Conservation (phyloP, 2,797 vertebrate species). For the Dallia pectoralis region DNA sequence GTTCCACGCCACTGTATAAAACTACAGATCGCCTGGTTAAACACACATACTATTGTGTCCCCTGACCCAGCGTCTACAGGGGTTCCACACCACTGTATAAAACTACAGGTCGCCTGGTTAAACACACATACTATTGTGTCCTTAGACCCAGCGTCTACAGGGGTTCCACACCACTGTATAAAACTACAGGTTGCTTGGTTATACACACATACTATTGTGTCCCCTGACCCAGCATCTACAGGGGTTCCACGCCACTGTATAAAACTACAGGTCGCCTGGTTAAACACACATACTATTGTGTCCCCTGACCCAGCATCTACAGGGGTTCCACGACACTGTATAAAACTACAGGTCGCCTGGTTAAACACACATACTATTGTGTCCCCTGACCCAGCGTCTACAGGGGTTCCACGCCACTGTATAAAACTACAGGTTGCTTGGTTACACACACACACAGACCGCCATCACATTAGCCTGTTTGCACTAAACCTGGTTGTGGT, state of each 20-base stretch:
- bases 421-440: conserved; percentile 15
- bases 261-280: conserved; percentile 14
- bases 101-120: conserved; percentile 12
- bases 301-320: conserved; percentile 43
- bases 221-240: conserved; percentile 42
- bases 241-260: conserved; percentile 9
- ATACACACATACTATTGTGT: conserved; percentile 52
- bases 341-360: conserved; percentile 15
- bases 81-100: conserved; percentile 5
- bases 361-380: conserved; percentile 50
- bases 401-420: conserved; percentile 8
- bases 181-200: conserved; percentile 11
- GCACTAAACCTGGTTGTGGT: not conserved
- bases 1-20: conserved; percentile 10
- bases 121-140: conserved; percentile 55
- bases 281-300: conserved; percentile 51
- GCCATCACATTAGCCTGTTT: not conserved
- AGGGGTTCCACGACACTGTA: conserved; percentile 8
- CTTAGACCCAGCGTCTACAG: conserved; percentile 39
- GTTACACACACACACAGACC: conserved; percentile 6
- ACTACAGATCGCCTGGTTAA: conserved; percentile 8
- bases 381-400: conserved; percentile 44
- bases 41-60: conserved; percentile 56
- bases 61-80: conserved; percentile 39
- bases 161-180: conserved; percentile 7